These are phyloP conservation scores for Antechinus flavipes DNA, from an alignment of 2,113 vertebrate genomes.

Conservation along the genomic window DNA sequence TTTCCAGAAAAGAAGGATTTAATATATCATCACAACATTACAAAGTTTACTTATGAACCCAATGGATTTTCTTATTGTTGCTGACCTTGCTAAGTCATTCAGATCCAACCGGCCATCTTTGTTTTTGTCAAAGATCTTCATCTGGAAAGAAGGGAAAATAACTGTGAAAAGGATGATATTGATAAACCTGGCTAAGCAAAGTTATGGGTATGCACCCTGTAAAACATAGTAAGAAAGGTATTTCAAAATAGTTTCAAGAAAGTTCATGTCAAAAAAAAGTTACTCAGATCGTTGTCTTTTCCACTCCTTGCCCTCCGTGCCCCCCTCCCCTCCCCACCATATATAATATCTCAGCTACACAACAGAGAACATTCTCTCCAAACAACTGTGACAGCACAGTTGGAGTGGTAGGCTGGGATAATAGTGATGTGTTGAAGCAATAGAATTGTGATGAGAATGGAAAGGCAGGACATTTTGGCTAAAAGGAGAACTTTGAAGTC, in stretches of 20 bases:
- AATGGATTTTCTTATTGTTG: background rate
- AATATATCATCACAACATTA: background rate
- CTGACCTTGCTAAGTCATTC: constrained; percentile 95
- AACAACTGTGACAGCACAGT: constrained; percentile 11
- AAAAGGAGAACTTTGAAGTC: background rate
- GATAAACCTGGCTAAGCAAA: background rate
- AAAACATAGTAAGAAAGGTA: background rate
- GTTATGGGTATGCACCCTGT: background rate
- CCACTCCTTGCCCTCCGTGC: background rate
- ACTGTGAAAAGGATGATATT: constrained; percentile 18
- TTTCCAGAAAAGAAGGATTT: background rate
- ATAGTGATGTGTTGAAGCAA: background rate
- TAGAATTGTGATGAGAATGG: background rate
- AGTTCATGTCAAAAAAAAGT: background rate
- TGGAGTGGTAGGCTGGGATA: background rate
- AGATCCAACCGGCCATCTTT: constrained; percentile 96
- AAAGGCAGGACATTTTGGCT: background rate
- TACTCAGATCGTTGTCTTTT: background rate
- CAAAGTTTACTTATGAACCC: background rate
- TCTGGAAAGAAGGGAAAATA: constrained; percentile 85
- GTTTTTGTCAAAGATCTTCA: constrained; percentile 98
- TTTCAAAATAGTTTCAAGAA: constrained; percentile 9
- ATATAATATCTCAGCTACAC: constrained; percentile 33
- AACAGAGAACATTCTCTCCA: constrained; percentile 1
- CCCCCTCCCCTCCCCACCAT: background rate